Evolutionary conservation across 2,888 invertebrate genomes (phyloP).

Genomic region (Limnephilus lunatus): DNA sequence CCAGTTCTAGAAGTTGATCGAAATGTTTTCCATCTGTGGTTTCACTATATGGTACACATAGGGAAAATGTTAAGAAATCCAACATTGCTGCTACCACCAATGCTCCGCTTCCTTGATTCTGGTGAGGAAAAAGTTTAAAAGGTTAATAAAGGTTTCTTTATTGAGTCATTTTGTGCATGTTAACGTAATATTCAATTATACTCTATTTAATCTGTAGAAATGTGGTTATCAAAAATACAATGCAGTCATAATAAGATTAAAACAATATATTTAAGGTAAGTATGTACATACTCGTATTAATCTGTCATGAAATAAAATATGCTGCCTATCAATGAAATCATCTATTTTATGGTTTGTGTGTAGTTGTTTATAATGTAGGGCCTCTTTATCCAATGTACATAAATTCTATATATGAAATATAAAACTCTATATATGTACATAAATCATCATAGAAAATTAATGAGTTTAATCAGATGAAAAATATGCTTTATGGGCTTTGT

Average conservation of each 20-base stretch:
- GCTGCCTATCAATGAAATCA: too few species aligned
- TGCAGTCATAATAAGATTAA: background rate
- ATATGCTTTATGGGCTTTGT: too few species aligned
- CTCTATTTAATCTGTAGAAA: background rate
- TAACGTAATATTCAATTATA: background rate
- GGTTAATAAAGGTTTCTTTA: background rate
- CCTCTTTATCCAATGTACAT: background rate
- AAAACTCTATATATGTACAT: too few species aligned
- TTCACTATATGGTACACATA: conserved; percentile 99
- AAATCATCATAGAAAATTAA: too few species aligned
- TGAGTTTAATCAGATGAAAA: too few species aligned
- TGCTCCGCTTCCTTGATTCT: conserved; percentile 96
- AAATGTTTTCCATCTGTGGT: conserved; percentile 98
- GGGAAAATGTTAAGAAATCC: conserved; percentile 97
- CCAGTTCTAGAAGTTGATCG: conserved; percentile 94
- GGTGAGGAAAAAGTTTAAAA: conserved; percentile 67
- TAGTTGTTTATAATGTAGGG: background rate
- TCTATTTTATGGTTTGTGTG: too few species aligned
- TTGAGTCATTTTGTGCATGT: background rate
- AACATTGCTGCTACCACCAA: conserved; percentile 98
- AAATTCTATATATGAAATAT: too few species aligned
- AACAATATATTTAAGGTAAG: background rate
- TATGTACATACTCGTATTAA: too few species aligned
- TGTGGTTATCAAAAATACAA: background rate
- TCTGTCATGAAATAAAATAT: too few species aligned